Evolutionary conservation across 2,888 invertebrate species (phyloP).

Genomic region (Dryocosmus kuriphilus): DNA sequence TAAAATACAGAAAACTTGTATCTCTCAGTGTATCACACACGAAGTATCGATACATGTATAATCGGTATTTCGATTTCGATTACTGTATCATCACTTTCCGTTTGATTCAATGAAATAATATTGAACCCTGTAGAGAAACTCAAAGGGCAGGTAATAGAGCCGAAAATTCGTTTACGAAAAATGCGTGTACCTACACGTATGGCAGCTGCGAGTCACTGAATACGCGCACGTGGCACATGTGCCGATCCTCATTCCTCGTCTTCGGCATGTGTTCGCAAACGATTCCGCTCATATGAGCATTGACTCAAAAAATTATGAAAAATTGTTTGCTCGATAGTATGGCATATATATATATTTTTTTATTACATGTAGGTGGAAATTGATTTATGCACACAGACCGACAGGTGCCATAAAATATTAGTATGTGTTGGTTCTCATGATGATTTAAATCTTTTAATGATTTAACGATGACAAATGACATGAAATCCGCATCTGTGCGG

Average conservation of each 20-base stretch:
- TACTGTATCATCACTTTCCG: not conserved
- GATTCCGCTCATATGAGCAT: constrained; percentile 54
- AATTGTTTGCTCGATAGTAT: constrained; percentile 49
- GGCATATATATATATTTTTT: too few relatives aligned
- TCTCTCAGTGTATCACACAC: too few relatives aligned
- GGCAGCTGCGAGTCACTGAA: constrained; percentile 59
- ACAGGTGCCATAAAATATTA: not conserved
- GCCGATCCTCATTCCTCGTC: constrained; percentile 56
- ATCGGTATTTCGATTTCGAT: too few relatives aligned
- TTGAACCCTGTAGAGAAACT: not conserved
- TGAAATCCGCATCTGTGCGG: not conserved
- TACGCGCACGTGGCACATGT: constrained; percentile 58
- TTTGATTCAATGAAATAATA: not conserved
- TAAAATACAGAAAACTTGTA: too few relatives aligned
- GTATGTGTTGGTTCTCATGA: not conserved
- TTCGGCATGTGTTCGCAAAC: constrained; percentile 52
- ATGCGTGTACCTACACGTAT: constrained; percentile 43
- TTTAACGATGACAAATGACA: constrained; percentile 1
- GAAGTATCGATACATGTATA: too few relatives aligned
- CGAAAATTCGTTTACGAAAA: constrained; percentile 48
- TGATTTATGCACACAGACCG: too few relatives aligned
- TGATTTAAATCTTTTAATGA: not conserved
- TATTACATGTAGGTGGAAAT: too few relatives aligned
- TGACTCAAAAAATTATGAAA: constrained; percentile 55
- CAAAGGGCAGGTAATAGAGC: constrained; percentile 37